Base-by-base conservation (phyloP, 2,797 vertebrate species). In the Monodelphis domestica region DNA sequence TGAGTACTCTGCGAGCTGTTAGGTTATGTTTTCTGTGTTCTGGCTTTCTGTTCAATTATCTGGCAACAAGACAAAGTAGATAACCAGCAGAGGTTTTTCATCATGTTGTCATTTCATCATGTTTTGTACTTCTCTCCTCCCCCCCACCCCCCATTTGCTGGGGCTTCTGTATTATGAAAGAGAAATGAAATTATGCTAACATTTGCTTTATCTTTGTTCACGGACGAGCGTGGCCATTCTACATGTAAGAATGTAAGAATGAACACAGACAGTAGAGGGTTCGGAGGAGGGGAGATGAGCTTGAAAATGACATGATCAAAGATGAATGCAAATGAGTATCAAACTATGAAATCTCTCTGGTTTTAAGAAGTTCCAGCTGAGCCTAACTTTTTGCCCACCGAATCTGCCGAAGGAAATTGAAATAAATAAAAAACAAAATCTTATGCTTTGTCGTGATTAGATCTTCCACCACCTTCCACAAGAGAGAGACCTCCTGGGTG, bases 401-500 rank as follows among this genome's bases (percentile, higher is more conserved):
- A 96, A 92, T 88, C 59, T 21, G 89, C 26, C 12, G 91, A 12
- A 53, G n/a, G 29, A 45, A 38, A 17, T 28, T 9, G 92, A 94
- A 91, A 87, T 95, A 89, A 70, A 96, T 98, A 95, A 97, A 96
- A 96, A 87, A 89, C 91, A 90, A 96, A 97, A 96, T 78, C 95
- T 93, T 97, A 52, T 97, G 90, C 97, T 96, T 97, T 96, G 50
- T 97, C 96, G 88, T 98, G 93, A 96, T 97, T 97, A 99, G 99
- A 99, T 98, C 98, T 99, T 95, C 99, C 99, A 51, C 99, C 99
- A 97, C 99, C 99, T 91, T 99, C 99, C 90, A 99, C 99, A 91
- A 98, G 99, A 98, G 99, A 99, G 95, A 98, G 99, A 90, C 99
- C 99, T 96, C 99, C 99, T 38, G 99, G 99, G 91, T 99, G 99